Base-by-base conservation (phyloP, 1,140 invertebrate species). In the Teleogryllus occipitalis region DNA sequence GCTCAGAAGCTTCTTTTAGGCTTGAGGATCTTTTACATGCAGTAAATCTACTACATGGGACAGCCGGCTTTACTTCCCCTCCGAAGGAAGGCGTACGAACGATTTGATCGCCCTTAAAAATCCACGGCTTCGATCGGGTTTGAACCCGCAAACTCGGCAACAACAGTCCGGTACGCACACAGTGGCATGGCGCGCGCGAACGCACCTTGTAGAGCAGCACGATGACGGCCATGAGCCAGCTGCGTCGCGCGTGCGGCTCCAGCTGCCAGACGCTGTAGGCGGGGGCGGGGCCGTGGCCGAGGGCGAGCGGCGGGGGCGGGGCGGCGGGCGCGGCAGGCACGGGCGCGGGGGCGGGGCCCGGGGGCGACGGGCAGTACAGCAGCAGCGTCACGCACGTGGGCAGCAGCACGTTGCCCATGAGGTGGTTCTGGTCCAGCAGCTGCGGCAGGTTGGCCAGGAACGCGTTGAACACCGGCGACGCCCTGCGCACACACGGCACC, bases 151-250 rank as follows among this genome's bases (percentile, higher is more conserved):
- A n/a, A n/a, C n/a, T n/a, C n/a, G n/a, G n/a, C n/a, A n/a, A n/a
- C n/a, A n/a, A n/a, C n/a, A n/a, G n/a, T n/a, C n/a, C n/a, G n/a
- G n/a, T n/a, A n/a, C n/a, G n/a, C n/a, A n/a, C n/a, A n/a, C n/a
- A n/a, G n/a, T n/a, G n/a, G n/a, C n/a, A n/a, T n/a, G n/a, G n/a
- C n/a, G n/a, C n/a, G n/a, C n/a, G n/a, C 6, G 18, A 7, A 47
- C 78, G 83, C 86, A 97, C 96, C 90, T 99, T 99, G 84, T 99
- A 99, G 0, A 99, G 88, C 81, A 99, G 92, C 14, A 99, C 95
- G n/a, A 99, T 90, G 21, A 98, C 84, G 27, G 97, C 90, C 88
- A 96, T 94, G 21, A 99, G 89, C 98, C 98, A 99, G 80, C 94
- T 94, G 78, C 95, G 89, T 22, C 98, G 89, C 6, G 93, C 91